phyloP scores from a whole-genome alignment of 2,113 vertebrate genomes.

The Sinosuthora webbiana region DNA sequence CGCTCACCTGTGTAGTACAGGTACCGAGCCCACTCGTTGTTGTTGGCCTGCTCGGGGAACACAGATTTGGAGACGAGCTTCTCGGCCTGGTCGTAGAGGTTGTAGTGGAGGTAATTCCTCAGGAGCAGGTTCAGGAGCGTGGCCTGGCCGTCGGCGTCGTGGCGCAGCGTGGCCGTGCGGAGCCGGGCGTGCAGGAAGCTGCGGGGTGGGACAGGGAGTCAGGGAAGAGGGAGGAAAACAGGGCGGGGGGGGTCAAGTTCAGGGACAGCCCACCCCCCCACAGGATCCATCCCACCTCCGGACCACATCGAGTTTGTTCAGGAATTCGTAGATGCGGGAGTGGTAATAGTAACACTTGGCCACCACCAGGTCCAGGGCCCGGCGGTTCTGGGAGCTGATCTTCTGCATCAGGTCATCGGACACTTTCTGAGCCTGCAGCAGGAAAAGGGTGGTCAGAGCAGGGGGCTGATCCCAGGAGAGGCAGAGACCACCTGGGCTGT shows the following conservation, averaged over 20 bases:
- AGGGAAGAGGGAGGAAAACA: neutral
- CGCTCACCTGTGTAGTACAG: constrained; percentile 93
- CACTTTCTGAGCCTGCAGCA: constrained; percentile 88
- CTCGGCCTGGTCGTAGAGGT: constrained; percentile 96
- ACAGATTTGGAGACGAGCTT: constrained; percentile 96
- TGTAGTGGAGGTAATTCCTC: constrained; percentile 95
- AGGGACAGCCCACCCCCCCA: accelerated
- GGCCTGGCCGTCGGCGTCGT: constrained; percentile 92
- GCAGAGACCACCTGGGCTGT: neutral
- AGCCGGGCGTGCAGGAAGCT: constrained; percentile 92
- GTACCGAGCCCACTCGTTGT: constrained; percentile 99
- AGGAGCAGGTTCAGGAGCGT: constrained; percentile 94
- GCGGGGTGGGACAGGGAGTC: neutral
- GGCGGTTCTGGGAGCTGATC: constrained; percentile 92
- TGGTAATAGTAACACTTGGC: constrained; percentile 99
- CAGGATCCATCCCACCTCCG: constrained; percentile 78
- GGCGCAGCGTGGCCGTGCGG: constrained; percentile 91
- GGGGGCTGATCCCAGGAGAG: neutral
- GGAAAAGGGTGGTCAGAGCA: neutral
- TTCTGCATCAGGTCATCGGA: constrained; percentile 96
- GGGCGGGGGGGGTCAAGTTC: accelerated
- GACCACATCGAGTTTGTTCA: constrained; percentile 87
- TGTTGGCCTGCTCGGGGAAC: constrained; percentile 96
- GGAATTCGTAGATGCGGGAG: constrained; percentile 92
- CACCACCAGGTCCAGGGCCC: constrained; percentile 92